phyloP scores from a whole-genome alignment of 2,888 invertebrate genomes.

The Drosophila vallismaia region DNA sequence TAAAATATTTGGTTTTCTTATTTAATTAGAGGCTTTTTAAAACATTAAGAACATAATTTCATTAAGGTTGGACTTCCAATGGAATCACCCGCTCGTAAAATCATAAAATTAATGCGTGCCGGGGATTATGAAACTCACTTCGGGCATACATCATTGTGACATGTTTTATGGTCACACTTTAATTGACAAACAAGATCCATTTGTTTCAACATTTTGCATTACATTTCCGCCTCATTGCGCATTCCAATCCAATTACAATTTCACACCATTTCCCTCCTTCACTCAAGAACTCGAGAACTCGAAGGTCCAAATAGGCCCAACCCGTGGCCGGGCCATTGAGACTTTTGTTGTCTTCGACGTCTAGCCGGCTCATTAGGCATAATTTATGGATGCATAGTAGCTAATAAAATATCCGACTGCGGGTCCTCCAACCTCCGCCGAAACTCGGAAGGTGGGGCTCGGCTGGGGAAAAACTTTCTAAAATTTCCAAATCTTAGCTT shows the following conservation, averaged over 20 bases:
- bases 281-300: background rate
- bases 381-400: slow-evolving; percentile 64
- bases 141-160: slow-evolving; percentile 36
- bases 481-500: slow-evolving; percentile 70
- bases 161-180: slow-evolving; percentile 48
- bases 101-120: slow-evolving; percentile 12
- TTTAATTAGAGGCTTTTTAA: background rate
- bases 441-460: background rate
- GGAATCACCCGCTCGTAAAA: slow-evolving; percentile 32
- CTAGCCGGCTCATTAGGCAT: slow-evolving; percentile 69
- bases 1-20: background rate
- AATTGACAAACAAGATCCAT: slow-evolving; percentile 48
- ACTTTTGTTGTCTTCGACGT: slow-evolving; percentile 43
- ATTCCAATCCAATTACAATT: slow-evolving; percentile 74
- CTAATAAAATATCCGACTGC: slow-evolving; percentile 62
- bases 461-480: slow-evolving; percentile 61
- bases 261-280: slow-evolving; percentile 31
- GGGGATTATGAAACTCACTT: slow-evolving; percentile 36
- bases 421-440: slow-evolving; percentile 13
- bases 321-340: background rate
- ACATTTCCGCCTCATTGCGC: slow-evolving; percentile 62
- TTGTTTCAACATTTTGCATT: slow-evolving; percentile 62
- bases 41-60: slow-evolving; percentile 11
- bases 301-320: slow-evolving; percentile 14
- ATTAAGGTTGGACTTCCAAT: slow-evolving; percentile 21